A percentile compares a stretch with the other conserved stretches of the same genome.
Evolutionary conservation across 2,888 invertebrate species (phyloP).

Genomic region (Machimus rusticus): DNA sequence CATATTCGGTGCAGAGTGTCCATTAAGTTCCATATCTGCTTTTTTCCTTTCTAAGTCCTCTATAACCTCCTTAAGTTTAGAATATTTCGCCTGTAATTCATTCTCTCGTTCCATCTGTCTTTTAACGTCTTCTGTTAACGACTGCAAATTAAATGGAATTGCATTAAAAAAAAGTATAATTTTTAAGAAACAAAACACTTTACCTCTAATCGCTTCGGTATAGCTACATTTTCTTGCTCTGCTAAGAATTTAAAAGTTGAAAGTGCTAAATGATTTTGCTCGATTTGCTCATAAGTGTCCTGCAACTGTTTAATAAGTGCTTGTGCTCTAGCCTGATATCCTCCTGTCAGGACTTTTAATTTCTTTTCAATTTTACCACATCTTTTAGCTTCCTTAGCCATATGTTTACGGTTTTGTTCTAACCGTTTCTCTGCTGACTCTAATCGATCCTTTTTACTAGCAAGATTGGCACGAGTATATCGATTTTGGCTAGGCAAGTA

Average conservation of each 20-base stretch:
- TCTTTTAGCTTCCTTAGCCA: slow-evolving; percentile 95
- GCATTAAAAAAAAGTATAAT: neutral
- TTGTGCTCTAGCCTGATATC: slow-evolving; percentile 84
- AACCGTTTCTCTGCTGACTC: slow-evolving; percentile 92
- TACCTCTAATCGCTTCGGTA: slow-evolving; percentile 89
- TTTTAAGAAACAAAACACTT: slow-evolving; percentile 42
- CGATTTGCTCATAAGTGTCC: slow-evolving; percentile 87
- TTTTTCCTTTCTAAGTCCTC: slow-evolving; percentile 60
- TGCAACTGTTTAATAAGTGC: slow-evolving; percentile 86
- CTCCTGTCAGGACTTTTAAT: slow-evolving; percentile 91
- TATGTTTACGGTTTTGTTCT: slow-evolving; percentile 92
- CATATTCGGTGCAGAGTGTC: neutral
- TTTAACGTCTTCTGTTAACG: slow-evolving; percentile 89
- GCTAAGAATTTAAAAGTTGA: slow-evolving; percentile 91
- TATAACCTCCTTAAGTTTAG: slow-evolving; percentile 74
- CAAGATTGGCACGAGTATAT: slow-evolving; percentile 93
- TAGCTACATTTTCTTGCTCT: slow-evolving; percentile 87
- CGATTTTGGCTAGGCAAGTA: slow-evolving; percentile 91
- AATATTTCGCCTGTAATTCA: slow-evolving; percentile 82
- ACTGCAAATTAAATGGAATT: slow-evolving; percentile 63
- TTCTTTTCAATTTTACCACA: slow-evolving; percentile 99
- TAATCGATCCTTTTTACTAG: slow-evolving; percentile 94
- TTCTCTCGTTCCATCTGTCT: slow-evolving; percentile 92
- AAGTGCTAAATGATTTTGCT: slow-evolving; percentile 86
- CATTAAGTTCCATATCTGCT: neutral